A percentile compares a stretch with the other conserved stretches of the same genome.
Conservation (phyloP, 1,140 invertebrate species). For the Planococcus citri region DNA sequence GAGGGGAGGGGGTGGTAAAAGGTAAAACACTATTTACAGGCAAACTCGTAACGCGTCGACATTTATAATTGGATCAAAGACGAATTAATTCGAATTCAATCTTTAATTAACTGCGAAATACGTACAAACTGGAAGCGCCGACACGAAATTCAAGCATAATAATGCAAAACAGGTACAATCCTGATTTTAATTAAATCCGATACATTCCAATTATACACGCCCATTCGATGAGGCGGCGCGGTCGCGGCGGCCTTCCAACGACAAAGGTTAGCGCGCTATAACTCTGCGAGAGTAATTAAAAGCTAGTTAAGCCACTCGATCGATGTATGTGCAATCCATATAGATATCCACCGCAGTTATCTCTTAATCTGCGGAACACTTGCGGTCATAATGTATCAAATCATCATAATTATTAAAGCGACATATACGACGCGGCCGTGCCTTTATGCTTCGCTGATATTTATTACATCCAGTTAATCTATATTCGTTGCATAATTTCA, state of each 20-base stretch:
- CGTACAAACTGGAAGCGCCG: neutral
- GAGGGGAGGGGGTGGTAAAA: no score
- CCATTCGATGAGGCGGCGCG: neutral
- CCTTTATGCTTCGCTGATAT: neutral
- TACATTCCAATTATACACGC: constrained; percentile 2
- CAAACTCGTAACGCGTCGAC: no score
- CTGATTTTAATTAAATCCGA: constrained; percentile 4
- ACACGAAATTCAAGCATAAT: neutral
- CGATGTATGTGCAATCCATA: constrained; percentile 1
- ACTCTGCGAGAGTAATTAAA: constrained; percentile 2
- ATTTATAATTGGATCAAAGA: neutral
- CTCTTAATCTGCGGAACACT: constrained; percentile 1
- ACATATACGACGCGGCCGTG: neutral
- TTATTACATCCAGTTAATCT: neutral
- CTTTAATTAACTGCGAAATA: constrained; percentile 3
- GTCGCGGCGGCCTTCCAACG: neutral
- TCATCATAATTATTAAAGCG: constrained; percentile 7
- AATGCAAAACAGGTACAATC: neutral
- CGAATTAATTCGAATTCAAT: neutral
- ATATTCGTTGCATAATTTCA: constrained; percentile 1
- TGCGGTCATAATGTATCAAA: constrained; percentile 6
- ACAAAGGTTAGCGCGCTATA: neutral
- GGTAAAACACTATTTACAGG: no score
- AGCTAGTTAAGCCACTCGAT: constrained; percentile 6
- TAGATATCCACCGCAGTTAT: neutral